These are phyloP conservation scores for Cremastinae sp. DNA, from an alignment of 2,888 invertebrate species.

Conservation along the genomic window DNA sequence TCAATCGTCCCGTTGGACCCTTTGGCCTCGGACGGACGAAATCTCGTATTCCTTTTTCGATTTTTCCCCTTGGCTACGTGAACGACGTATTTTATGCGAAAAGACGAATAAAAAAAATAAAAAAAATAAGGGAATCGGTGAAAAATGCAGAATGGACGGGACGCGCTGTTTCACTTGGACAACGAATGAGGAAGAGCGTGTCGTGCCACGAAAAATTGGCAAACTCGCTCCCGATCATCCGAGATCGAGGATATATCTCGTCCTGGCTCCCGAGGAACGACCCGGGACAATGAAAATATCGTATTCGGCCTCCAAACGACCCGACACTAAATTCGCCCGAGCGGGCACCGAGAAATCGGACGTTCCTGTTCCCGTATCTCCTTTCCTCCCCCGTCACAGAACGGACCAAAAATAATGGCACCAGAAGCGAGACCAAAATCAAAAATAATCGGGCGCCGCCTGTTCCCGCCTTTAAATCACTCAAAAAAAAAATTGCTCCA, in stretches of 20 bases:
- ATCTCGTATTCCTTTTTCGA: slow-evolving; percentile 31
- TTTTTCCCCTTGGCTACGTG: slow-evolving; percentile 24
- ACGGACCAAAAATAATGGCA: slow-evolving; percentile 68
- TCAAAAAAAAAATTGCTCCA: slow-evolving; percentile 30
- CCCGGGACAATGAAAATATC: slow-evolving; percentile 18
- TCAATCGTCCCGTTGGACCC: slow-evolving; percentile 50
- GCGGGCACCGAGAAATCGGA: slow-evolving; percentile 65
- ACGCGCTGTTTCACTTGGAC: slow-evolving; percentile 24
- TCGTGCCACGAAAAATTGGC: slow-evolving; percentile 55
- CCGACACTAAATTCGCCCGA: slow-evolving; percentile 68
- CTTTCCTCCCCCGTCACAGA: slow-evolving; percentile 35
- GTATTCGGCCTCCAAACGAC: slow-evolving; percentile 32
- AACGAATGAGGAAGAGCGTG: slow-evolving; percentile 33
- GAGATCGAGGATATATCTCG: not conserved
- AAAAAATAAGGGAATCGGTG: not conserved
- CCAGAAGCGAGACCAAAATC: slow-evolving; percentile 72
- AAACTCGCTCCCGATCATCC: slow-evolving; percentile 50
- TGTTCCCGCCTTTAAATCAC: slow-evolving; percentile 77
- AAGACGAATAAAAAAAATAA: too few species aligned
- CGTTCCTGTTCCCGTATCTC: slow-evolving; percentile 35
- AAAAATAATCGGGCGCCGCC: slow-evolving; percentile 78
- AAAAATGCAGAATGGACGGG: not conserved
- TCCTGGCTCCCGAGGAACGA: slow-evolving; percentile 33
- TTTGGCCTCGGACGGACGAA: slow-evolving; percentile 22
- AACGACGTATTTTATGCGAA: slow-evolving; percentile 2